Evolutionary conservation across 1,140 invertebrate species (phyloP).

Genomic region (Drosophila seguyi): DNA sequence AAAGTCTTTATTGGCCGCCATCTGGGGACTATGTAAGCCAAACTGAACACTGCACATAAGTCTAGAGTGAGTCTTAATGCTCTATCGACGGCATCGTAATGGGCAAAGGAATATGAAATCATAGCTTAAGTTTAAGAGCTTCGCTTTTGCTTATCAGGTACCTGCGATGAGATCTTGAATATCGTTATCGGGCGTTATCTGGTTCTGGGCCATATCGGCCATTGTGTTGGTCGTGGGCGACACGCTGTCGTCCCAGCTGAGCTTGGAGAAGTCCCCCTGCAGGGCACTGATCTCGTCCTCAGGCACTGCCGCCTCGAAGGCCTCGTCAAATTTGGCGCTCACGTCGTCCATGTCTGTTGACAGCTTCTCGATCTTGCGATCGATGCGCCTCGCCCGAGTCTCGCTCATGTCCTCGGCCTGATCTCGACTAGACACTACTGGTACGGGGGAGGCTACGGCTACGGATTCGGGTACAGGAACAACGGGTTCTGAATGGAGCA

Average conservation of each 20-base stretch:
- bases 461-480: conserved; percentile 15
- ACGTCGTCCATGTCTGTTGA: conserved; percentile 85
- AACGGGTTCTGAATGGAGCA: conserved; percentile 36
- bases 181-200: conserved; percentile 84
- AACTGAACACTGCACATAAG: conserved; percentile 25
- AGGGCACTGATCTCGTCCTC: conserved; percentile 82
- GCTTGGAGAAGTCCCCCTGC: conserved; percentile 84
- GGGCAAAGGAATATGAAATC: conserved; percentile 44
- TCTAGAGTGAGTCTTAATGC: conserved; percentile 34
- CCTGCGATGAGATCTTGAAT: conserved; percentile 83
- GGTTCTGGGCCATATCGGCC: conserved; percentile 80
- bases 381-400: conserved; percentile 85
- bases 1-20: conserved; percentile 68
- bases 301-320: conserved; percentile 69
- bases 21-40: conserved; percentile 40
- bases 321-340: conserved; percentile 70
- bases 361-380: conserved; percentile 87
- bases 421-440: conserved; percentile 60
- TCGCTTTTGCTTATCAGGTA: conserved; percentile 50
- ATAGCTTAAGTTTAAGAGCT: conserved; percentile 15
- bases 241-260: conserved; percentile 85
- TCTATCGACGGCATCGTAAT: conserved; percentile 49
- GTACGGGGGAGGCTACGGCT: background rate
- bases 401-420: conserved; percentile 78
- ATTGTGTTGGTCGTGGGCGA: conserved; percentile 83